Base-by-base conservation (phyloP, 2,888 invertebrate species). In the Embidobia sp. region DNA sequence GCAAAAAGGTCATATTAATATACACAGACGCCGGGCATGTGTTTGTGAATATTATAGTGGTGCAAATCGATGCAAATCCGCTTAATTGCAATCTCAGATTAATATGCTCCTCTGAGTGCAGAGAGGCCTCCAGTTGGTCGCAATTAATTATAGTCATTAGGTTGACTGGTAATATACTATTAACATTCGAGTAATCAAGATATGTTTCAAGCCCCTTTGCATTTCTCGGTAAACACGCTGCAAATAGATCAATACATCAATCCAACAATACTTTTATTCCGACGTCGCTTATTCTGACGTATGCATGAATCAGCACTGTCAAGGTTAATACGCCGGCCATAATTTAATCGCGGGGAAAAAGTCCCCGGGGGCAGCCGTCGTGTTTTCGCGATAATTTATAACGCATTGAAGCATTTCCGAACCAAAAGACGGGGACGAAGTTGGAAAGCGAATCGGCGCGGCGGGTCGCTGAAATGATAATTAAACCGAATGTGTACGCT, bases 71-170 rank as follows among this genome's bases (percentile, higher is more conserved):
- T 63, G 53, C 55, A 63, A 67, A 75, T 67, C 55, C 75, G 22
- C 55, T 75, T 67, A 75, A 67, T 63, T 75, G 55, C 75, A 48
- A 55, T 59, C 51, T 74, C 37, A 61, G 61, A 74, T 67, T 74
- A 74, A 74, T 67, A 67, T 61, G 67, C 51, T 61, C 61, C 44
- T 18, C 66, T 46, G 29, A 59, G 51, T 53, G 61, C 40, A 57
- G 49, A 51, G 73, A 59, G 63, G 44, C 66, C 51, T 66, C 57
- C 57, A 64, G 64, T 64, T 73, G 64, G 57, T 57, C 18, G 64
- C 57, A 64, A 73, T 73, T 57, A 73, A 73, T 73, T 73, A 73
- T 63, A 57, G 64, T 66, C 64, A 73, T 64, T 51, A 74, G 66
- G 46, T 51, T 31, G 74, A 59, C 64, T 73, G 48, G 64, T 73